A percentile compares a stretch with the other conserved stretches of the same genome.
Evolutionary conservation across 1,140 invertebrate genomes (phyloP).

Genomic region (Papilio helenus): DNA sequence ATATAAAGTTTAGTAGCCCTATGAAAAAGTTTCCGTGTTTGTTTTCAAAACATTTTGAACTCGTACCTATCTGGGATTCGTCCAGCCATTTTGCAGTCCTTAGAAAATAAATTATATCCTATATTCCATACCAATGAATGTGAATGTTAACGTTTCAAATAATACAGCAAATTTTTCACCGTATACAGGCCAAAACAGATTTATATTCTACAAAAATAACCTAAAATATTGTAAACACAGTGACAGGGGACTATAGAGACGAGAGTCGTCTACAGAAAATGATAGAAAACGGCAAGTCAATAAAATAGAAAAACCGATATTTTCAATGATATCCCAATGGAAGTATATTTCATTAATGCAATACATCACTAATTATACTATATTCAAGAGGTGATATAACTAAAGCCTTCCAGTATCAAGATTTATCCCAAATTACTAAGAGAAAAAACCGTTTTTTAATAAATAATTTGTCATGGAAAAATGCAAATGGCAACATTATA

Average conservation of each 20-base stretch:
- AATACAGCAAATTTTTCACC: background rate
- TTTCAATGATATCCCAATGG: background rate
- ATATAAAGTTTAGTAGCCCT: background rate
- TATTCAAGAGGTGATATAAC: no score
- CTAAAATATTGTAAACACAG: background rate
- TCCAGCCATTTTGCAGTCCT: slow-evolving; percentile 9
- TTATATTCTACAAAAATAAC: background rate
- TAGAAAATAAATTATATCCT: background rate
- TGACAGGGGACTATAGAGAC: background rate
- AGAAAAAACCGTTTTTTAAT: background rate
- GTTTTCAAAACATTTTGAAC: background rate
- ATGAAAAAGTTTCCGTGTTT: slow-evolving; percentile 16
- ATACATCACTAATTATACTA: background rate
- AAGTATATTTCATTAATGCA: background rate
- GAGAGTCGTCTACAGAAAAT: background rate
- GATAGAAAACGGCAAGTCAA: background rate
- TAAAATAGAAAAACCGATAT: background rate
- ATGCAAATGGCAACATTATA: no score
- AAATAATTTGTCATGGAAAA: background rate
- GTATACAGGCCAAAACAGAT: background rate
- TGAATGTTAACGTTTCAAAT: background rate
- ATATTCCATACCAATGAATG: background rate
- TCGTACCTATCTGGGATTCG: slow-evolving; percentile 11
- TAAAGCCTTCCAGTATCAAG: background rate
- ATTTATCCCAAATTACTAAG: background rate